phyloP scores from a whole-genome alignment of 2,888 invertebrate genomes.

The Dasysyrphus albostriatus region DNA sequence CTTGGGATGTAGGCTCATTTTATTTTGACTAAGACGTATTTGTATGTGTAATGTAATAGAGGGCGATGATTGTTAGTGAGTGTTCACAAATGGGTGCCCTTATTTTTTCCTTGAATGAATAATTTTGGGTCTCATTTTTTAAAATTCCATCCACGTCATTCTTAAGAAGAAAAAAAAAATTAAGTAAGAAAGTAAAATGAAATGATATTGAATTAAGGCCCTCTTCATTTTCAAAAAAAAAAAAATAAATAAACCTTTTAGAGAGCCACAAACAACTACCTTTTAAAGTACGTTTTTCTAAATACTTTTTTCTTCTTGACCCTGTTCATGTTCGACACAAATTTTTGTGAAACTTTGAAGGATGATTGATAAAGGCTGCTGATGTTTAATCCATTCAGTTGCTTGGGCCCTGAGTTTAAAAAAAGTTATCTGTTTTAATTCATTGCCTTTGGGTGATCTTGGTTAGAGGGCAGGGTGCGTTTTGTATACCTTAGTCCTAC shows the following conservation, averaged over 20 bases:
- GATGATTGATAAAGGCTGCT: slow-evolving; percentile 68
- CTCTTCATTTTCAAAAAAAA: not conserved
- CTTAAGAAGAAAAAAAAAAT: not conserved
- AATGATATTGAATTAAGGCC: slow-evolving; percentile 54
- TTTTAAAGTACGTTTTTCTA: slow-evolving; percentile 9
- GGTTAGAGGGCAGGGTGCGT: not conserved
- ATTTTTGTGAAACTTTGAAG: slow-evolving; percentile 30
- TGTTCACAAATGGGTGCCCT: slow-evolving; percentile 60
- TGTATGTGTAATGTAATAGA: slow-evolving; percentile 43
- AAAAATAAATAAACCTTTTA: slow-evolving; percentile 17
- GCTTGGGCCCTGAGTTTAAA: not conserved
- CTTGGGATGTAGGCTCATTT: slow-evolving; percentile 31
- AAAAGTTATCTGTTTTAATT: slow-evolving; percentile 20
- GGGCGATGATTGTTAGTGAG: slow-evolving; percentile 69
- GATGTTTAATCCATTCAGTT: slow-evolving; percentile 51
- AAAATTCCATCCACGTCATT: slow-evolving; percentile 28
- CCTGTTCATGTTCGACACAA: slow-evolving; percentile 39
- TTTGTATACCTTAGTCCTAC: not conserved
- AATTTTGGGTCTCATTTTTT: slow-evolving; percentile 42
- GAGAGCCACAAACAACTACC: slow-evolving; percentile 11
- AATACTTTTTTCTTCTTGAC: slow-evolving; percentile 1
- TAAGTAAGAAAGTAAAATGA: slow-evolving; percentile 10
- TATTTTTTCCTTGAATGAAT: slow-evolving; percentile 54
- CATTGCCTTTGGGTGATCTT: slow-evolving; percentile 22
- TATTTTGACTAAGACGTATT: slow-evolving; percentile 52